Base-by-base conservation (phyloP, 2,888 invertebrate genomes). In the Ophion costatus region DNA sequence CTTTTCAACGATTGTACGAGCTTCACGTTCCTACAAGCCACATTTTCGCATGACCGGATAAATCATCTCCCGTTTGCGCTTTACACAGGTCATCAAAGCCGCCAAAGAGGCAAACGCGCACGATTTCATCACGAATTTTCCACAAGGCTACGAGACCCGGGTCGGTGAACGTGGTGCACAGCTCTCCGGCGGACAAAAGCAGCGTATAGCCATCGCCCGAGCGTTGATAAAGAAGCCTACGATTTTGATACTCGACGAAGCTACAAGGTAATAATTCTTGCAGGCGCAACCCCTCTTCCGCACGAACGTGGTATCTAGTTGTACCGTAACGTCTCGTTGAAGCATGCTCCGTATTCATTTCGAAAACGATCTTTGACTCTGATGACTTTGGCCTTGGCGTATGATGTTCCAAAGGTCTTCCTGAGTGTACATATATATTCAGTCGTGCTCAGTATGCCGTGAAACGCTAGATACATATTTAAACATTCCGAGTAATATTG, bases 181-280 rank as follows among this genome's bases (percentile, higher is more conserved):
- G n/a, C 95, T 99, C 57, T 98, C 98, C 69, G 99, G 99, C 0
- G 99, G 99, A 0, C 99, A 99, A 94, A 97, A 98, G 88, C 99
- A 99, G 92, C 95, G 99, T 87, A 97, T 99, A 85, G 99, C 99
- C 0, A 99, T 99, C 86, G 99, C 99, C 0, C 94, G 99, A 80
- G 99, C 99, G 0, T 95, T 99, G 63, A 94, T 99, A 0, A 99
- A 99, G 93, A 96, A 98, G 92, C 99, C 99, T 0, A 96, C 97
- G 2, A 95, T 98, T 80, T 94, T 99, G 71, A 96, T 98, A 91
- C 94, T 99, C 82, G 99, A 99, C 93, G 99, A 99, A 94, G 99
- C 99, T 17, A 99, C 99, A 0, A 98, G 98, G 98, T 97, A 91
- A 82, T 5, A 10, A 73, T 38, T 61, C n/a, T 11, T 38, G 38